Evolutionary conservation across 2,888 invertebrate genomes (phyloP).

Genomic region (Synanthedon formicaeformis): DNA sequence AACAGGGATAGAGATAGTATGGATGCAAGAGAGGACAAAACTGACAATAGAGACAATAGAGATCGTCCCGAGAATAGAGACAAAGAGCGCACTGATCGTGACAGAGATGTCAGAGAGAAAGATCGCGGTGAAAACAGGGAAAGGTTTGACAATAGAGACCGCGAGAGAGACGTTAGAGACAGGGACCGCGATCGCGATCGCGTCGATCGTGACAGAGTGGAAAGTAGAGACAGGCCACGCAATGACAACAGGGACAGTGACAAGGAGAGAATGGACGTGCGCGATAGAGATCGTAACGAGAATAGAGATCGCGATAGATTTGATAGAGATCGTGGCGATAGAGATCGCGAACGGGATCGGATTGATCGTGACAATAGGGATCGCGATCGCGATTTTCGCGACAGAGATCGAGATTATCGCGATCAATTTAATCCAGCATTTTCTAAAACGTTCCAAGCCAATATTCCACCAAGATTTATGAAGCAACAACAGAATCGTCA

Average conservation of each 20-base stretch:
- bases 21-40: conserved; percentile 21
- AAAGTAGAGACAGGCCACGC: conserved; percentile 22
- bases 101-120: conserved; percentile 7
- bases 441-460: conserved; percentile 82
- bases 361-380: conserved; percentile 23
- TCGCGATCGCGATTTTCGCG: conserved; percentile 24
- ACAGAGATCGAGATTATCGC: conserved; percentile 26
- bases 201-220: conserved; percentile 15
- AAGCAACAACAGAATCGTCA: conserved; percentile 77
- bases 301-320: conserved; percentile 28
- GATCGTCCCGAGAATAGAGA: conserved; percentile 22
- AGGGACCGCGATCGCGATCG: conserved; percentile 32
- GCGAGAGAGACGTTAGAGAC: conserved; percentile 14
- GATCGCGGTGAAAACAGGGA: conserved; percentile 13
- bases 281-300: conserved; percentile 26
- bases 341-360: conserved; percentile 24
- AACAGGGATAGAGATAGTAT: conserved; percentile 33
- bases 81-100: conserved; percentile 9
- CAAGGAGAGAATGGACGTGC: conserved; percentile 24
- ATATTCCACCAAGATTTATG: conserved; percentile 88
- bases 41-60: conserved; percentile 37
- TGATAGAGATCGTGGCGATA: conserved; percentile 30
- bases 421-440: conserved; percentile 73
- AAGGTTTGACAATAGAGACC: conserved; percentile 8
- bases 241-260: conserved; percentile 24